These are phyloP conservation scores for Mergus octosetaceus DNA, from an alignment of 2,797 vertebrate genomes.

Conservation along the genomic window DNA sequence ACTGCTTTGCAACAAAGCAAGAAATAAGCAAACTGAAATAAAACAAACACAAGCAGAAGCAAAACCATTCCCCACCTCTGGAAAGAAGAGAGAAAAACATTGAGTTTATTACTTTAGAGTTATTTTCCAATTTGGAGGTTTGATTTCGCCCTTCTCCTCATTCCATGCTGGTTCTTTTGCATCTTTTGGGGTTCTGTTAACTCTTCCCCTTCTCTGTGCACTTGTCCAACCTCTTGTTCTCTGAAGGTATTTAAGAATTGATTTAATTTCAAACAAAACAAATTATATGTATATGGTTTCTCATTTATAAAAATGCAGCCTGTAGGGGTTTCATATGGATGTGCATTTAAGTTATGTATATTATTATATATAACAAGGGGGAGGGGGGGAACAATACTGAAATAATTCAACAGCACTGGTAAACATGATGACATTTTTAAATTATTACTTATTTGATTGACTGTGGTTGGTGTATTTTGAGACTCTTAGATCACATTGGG, in stretches of 20 bases:
- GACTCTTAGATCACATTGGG: conserved; percentile 66
- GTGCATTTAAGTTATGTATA: conserved; percentile 83
- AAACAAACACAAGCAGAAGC: conserved; percentile 63
- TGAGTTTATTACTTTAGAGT: conserved; percentile 58
- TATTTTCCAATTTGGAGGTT: conserved; percentile 61
- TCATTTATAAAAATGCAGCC: conserved; percentile 74
- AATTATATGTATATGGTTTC: conserved; percentile 69
- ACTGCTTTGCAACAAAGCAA: conserved; percentile 76
- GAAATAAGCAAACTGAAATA: conserved; percentile 63
- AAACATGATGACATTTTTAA: conserved; percentile 72
- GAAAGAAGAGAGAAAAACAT: conserved; percentile 68
- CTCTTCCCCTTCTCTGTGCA: conserved; percentile 52
- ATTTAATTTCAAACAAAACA: conserved; percentile 56
- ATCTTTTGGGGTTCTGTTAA: conserved; percentile 58
- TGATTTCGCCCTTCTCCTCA: conserved; percentile 48
- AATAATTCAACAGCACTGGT: conserved; percentile 77
- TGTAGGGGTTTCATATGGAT: conserved; percentile 77
- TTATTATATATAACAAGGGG: conserved; percentile 78
- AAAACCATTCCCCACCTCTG: conserved; percentile 63
- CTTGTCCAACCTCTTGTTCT: conserved; percentile 63
- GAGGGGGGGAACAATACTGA: conserved; percentile 75
- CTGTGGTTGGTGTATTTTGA: conserved; percentile 75
- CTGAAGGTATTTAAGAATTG: conserved; percentile 60
- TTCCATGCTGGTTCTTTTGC: conserved; percentile 50
- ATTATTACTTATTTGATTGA: conserved; percentile 75